A percentile compares a stretch with the other conserved stretches of the same genome.
Evolutionary conservation across 2,797 vertebrate species (phyloP).

Genomic region (Leontopithecus rosalia): DNA sequence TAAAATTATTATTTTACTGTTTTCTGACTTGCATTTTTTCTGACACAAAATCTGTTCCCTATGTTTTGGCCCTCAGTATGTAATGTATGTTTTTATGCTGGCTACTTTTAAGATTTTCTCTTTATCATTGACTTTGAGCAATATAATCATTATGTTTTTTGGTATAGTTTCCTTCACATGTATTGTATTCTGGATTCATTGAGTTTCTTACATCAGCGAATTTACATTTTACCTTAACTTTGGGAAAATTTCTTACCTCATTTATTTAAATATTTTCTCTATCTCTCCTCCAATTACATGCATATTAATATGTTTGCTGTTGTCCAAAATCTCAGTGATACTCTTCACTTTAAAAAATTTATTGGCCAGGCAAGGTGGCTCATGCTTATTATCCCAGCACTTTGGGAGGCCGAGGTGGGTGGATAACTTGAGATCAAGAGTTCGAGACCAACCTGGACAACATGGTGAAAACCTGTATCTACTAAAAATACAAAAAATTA

Average conservation of each 20-base stretch:
- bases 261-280: neutral
- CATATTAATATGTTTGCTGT: neutral
- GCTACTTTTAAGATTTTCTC: neutral
- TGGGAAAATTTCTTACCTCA: neutral
- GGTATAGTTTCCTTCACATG: neutral
- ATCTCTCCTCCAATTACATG: neutral
- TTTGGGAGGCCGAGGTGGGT: too few relatives aligned
- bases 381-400: too few relatives aligned
- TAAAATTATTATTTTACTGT: neutral
- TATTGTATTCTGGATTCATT: neutral
- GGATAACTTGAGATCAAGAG: too few relatives aligned
- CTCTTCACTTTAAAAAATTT: neutral
- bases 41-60: neutral
- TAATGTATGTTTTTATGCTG: neutral
- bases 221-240: neutral
- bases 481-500: too few relatives aligned
- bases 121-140: neutral
- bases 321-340: neutral
- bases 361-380: too few relatives aligned
- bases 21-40: neutral
- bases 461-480: too few relatives aligned
- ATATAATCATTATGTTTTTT: neutral
- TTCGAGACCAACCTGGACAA: too few relatives aligned
- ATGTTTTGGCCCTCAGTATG: neutral
- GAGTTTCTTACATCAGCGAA: neutral